Conservation (phyloP, 2,113 vertebrate genomes). For the Cyrtonyx montezumae region DNA sequence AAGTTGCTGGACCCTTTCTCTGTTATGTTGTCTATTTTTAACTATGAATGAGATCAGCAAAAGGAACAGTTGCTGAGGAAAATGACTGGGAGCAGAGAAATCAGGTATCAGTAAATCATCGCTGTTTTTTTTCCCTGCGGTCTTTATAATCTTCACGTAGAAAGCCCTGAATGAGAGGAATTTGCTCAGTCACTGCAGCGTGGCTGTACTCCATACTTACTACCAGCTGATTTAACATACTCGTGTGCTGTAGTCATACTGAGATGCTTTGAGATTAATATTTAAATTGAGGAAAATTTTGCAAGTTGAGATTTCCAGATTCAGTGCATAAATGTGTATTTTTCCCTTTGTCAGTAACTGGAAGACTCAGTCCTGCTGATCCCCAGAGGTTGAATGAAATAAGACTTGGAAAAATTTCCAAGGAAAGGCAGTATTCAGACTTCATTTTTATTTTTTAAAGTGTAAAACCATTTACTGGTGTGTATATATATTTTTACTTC, state of each 20-base stretch:
- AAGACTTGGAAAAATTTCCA: conserved; percentile 8
- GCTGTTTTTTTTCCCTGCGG: background rate
- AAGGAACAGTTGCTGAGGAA: background rate
- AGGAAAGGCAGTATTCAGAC: conserved; percentile 35
- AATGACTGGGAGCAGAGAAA: background rate
- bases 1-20: background rate
- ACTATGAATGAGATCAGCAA: background rate
- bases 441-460: conserved; percentile 42
- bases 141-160: background rate
- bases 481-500: conserved; percentile 66
- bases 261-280: conserved; percentile 32
- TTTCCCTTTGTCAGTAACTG: conserved; percentile 30
- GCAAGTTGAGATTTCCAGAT: conserved; percentile 28
- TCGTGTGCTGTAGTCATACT: background rate
- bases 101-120: background rate
- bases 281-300: background rate
- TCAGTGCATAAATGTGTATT: background rate
- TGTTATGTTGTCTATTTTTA: background rate
- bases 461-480: conserved; percentile 40
- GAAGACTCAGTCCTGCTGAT: conserved; percentile 47
- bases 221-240: background rate
- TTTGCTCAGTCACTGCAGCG: background rate
- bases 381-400: conserved; percentile 19
- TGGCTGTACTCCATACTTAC: background rate
- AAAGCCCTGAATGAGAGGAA: background rate